Evolutionary conservation across 1,140 invertebrate genomes (phyloP).

Genomic region (Leucophenga varia): DNA sequence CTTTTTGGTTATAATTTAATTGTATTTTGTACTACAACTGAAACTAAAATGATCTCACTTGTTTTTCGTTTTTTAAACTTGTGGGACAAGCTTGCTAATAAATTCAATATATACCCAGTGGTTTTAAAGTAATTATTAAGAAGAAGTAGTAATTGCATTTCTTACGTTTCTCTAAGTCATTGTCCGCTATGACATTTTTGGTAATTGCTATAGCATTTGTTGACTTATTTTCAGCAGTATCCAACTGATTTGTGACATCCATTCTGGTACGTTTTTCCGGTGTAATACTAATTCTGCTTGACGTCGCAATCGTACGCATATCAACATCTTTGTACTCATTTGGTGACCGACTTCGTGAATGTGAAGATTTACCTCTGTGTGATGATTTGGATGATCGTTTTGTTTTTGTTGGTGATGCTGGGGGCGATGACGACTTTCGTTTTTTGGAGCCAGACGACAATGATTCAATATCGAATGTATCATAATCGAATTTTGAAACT

Average conservation of each 20-base stretch:
- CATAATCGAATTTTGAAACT: slow-evolving; percentile 31
- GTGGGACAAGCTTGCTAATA: slow-evolving; percentile 41
- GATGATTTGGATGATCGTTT: slow-evolving; percentile 31
- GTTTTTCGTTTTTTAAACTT: slow-evolving; percentile 2
- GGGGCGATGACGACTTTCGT: slow-evolving; percentile 44
- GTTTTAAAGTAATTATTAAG: not conserved
- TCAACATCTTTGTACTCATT: slow-evolving; percentile 29
- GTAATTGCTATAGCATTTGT: slow-evolving; percentile 4
- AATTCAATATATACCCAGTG: slow-evolving; percentile 38
- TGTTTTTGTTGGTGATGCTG: slow-evolving; percentile 31
- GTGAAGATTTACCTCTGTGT: slow-evolving; percentile 22
- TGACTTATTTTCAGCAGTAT: not conserved
- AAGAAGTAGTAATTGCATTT: slow-evolving; percentile 17
- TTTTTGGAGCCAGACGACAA: slow-evolving; percentile 30
- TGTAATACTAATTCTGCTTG: not conserved
- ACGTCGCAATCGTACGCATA: slow-evolving; percentile 24
- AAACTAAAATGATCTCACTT: slow-evolving; percentile 18
- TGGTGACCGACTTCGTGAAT: slow-evolving; percentile 47
- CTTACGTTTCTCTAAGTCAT: slow-evolving; percentile 55
- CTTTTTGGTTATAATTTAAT: slow-evolving; percentile 44
- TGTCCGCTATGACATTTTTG: slow-evolving; percentile 11
- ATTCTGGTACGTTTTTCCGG: slow-evolving; percentile 6
- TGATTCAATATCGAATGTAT: slow-evolving; percentile 28
- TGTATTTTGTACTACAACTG: slow-evolving; percentile 36
- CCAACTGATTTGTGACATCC: no score